Base-by-base conservation (phyloP, 2,888 invertebrate genomes). In the Platypus cylindrus region DNA sequence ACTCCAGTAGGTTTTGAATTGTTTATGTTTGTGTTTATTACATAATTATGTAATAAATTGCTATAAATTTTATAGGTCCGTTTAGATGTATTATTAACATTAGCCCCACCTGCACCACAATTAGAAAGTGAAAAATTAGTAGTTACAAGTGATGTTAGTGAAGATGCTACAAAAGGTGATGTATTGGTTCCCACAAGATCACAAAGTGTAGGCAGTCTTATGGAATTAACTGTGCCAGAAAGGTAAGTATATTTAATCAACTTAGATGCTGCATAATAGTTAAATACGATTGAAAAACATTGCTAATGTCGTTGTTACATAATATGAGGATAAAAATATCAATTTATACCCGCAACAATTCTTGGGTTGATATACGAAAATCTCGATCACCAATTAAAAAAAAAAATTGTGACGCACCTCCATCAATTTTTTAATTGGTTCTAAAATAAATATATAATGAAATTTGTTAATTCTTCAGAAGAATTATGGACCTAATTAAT, bases 81-180 rank as follows among this genome's bases (percentile, higher is more conserved):
- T 25, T 67, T 91, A 17, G 91, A 91, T 63, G 68, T 91, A 37
- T 66, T 93, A 45, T 68, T 91, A 40, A 84, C 89, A 5, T 64
- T 91, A 44, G 83, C 85, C 39, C 84, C 87, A n/a, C 70, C 87
- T 24, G 76, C 79, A 33, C 77, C 84, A 12, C 67, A 68, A 48
- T 66, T 78, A 11, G 76, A 78, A 49, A 77, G 77, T 30, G 78
- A 80, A 53, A 79, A 83, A 48, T 63, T 82, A 38, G 71, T 81
- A 24, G 73, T 78, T 38, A 78, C 79, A 2, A 69, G 67, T 29
- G 70, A 70, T 35, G 58, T 54, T 47, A n/a, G 48, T 27, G 54
- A 54, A 43, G 63, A 63, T 14, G 49, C 48, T 40, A 30, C 49
- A 13, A 55, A 56, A 38, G 48, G 56, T 28, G 64, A 64, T 34